Evolutionary conservation across 2,113 vertebrate genomes (phyloP).

Genomic region (rabbit (Oryctolagus cuniculus)): DNA sequence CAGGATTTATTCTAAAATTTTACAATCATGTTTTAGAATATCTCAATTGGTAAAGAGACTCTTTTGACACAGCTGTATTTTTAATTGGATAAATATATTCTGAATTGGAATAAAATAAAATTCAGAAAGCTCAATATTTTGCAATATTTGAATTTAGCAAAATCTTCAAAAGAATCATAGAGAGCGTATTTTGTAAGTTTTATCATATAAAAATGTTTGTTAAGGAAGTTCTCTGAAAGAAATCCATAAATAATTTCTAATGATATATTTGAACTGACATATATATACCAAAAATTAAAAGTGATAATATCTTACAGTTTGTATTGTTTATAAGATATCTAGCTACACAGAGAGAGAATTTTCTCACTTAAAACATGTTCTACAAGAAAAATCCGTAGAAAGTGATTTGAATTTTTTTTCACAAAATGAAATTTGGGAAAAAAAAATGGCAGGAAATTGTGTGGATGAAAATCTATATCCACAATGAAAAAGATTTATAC

Average conservation of each 20-base stretch:
- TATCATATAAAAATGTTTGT: background rate
- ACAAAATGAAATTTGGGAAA: background rate
- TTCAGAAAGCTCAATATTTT: background rate
- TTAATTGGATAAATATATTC: background rate
- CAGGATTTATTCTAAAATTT: background rate
- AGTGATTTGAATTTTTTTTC: background rate
- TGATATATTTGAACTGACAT: background rate
- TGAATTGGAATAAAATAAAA: constrained; percentile 32
- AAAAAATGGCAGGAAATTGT: background rate
- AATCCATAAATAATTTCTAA: background rate
- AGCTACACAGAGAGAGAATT: background rate
- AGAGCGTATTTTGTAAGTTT: background rate
- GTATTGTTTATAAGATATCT: background rate
- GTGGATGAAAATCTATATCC: background rate
- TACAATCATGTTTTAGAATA: background rate
- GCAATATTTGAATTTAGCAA: background rate
- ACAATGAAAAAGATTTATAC: background rate
- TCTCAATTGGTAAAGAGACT: background rate
- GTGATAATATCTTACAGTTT: background rate
- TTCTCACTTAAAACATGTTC: background rate
- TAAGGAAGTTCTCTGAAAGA: background rate
- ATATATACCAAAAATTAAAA: background rate
- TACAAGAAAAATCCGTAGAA: background rate
- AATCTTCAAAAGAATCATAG: constrained; percentile 3
- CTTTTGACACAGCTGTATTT: background rate